A percentile compares a stretch with the other conserved stretches of the same genome.
Evolutionary conservation across 2,888 invertebrate species (phyloP).

Genomic region (Molanna angustata): DNA sequence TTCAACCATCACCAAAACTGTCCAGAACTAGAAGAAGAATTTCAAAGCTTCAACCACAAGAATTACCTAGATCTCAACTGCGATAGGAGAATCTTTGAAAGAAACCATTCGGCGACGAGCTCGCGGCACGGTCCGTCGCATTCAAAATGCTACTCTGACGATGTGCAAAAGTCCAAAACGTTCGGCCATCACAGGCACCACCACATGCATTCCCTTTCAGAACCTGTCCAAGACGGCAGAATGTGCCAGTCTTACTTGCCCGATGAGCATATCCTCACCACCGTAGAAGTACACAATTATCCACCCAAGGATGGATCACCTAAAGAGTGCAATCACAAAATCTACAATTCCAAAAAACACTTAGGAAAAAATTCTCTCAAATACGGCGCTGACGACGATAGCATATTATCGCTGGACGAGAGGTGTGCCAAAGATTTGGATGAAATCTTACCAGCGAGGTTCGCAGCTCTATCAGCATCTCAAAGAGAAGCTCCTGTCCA

Average conservation of each 20-base stretch:
- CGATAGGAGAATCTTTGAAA: slow-evolving; percentile 29
- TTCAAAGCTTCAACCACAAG: slow-evolving; percentile 27
- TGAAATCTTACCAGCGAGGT: slow-evolving; percentile 52
- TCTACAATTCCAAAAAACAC: slow-evolving; percentile 38
- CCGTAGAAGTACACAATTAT: slow-evolving; percentile 53
- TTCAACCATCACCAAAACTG: slow-evolving; percentile 36
- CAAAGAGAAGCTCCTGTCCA: slow-evolving; percentile 45
- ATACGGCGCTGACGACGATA: slow-evolving; percentile 47
- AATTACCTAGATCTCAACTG: slow-evolving; percentile 29
- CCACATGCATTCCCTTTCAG: slow-evolving; percentile 39
- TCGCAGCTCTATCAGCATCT: slow-evolving; percentile 50
- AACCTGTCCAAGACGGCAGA: slow-evolving; percentile 41
- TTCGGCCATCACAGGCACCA: slow-evolving; percentile 34
- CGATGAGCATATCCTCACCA: slow-evolving; percentile 50
- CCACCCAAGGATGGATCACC: slow-evolving; percentile 56
- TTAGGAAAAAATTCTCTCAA: slow-evolving; percentile 47
- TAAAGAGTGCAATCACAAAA: slow-evolving; percentile 43
- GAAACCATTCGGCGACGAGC: slow-evolving; percentile 31
- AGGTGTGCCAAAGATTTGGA: slow-evolving; percentile 52
- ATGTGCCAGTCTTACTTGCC: slow-evolving; percentile 36
- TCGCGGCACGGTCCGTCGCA: slow-evolving; percentile 28
- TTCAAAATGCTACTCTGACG: slow-evolving; percentile 31
- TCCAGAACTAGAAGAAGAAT: slow-evolving; percentile 34
- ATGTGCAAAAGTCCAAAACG: slow-evolving; percentile 30
- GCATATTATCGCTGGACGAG: slow-evolving; percentile 46